Evolutionary conservation across 2,797 vertebrate genomes (phyloP).

Genomic region (Emydoidea blandingii): DNA sequence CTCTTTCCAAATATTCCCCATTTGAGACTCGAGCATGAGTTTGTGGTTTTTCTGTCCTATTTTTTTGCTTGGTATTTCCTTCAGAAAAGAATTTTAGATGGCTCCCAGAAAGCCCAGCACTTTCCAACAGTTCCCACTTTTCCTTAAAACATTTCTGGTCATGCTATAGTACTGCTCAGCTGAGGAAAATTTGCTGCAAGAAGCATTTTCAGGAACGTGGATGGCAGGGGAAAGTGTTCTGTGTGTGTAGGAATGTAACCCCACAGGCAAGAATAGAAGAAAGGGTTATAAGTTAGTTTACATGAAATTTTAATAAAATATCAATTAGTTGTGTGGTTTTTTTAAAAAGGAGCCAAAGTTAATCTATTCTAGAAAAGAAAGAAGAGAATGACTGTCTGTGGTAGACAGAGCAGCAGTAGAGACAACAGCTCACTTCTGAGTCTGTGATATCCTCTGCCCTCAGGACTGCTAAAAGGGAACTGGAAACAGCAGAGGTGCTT

Average conservation of each 20-base stretch:
- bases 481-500: not conserved
- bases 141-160: not conserved
- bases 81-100: not conserved
- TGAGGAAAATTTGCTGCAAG: not conserved
- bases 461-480: not conserved
- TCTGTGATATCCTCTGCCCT: not conserved
- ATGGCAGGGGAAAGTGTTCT: not conserved
- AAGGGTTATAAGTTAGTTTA: not conserved
- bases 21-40: not conserved
- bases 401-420: not conserved
- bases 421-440: slow-evolving; percentile 1
- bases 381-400: not conserved
- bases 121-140: not conserved
- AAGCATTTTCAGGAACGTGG: not conserved
- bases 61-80: not conserved
- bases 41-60: not conserved
- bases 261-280: not conserved
- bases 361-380: not conserved
- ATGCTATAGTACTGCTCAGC: not conserved
- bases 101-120: not conserved
- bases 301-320: not conserved
- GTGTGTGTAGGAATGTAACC: not conserved
- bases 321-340: not conserved
- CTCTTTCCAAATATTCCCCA: not conserved
- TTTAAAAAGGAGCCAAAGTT: not conserved